Conservation (phyloP, 2,888 invertebrate genomes). For the Hypsopygia costalis region DNA sequence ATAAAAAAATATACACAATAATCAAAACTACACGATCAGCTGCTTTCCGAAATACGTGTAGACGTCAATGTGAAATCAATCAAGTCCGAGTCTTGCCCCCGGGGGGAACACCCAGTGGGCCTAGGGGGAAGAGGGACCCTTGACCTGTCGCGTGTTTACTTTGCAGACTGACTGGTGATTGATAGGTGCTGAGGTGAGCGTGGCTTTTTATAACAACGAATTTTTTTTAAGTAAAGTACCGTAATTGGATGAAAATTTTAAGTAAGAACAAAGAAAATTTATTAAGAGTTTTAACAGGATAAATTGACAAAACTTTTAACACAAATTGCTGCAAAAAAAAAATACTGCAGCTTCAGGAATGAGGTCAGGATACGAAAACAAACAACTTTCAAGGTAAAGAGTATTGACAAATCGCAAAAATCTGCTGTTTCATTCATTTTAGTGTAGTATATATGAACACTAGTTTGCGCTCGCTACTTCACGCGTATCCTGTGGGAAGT, state of each 20-base stretch:
- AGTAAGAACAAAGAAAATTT: too few relatives aligned
- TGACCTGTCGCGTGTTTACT: slow-evolving; percentile 70
- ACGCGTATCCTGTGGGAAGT: too few relatives aligned
- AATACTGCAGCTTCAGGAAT: too few relatives aligned
- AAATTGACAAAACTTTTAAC: too few relatives aligned
- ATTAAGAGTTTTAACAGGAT: too few relatives aligned
- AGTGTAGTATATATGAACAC: too few relatives aligned
- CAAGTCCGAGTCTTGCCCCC: slow-evolving; percentile 45
- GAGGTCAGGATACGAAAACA: too few relatives aligned
- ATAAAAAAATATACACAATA: slow-evolving; percentile 16
- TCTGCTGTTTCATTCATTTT: too few relatives aligned
- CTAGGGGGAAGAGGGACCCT: slow-evolving; percentile 34
- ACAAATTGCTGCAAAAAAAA: too few relatives aligned
- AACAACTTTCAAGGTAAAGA: too few relatives aligned
- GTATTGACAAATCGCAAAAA: too few relatives aligned
- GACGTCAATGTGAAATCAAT: slow-evolving; percentile 76
- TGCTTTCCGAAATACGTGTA: slow-evolving; percentile 44
- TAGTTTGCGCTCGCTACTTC: too few relatives aligned
- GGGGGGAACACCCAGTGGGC: slow-evolving; percentile 7
- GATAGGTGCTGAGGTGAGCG: slow-evolving; percentile 41
- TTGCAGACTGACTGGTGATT: slow-evolving; percentile 52
- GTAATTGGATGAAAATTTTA: background rate
- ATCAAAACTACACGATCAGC: slow-evolving; percentile 29
- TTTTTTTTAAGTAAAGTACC: slow-evolving; percentile 16
- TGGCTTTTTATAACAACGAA: slow-evolving; percentile 9